Evolutionary conservation across 2,888 invertebrate species (phyloP).

Genomic region (Chromoteleia sp.): DNA sequence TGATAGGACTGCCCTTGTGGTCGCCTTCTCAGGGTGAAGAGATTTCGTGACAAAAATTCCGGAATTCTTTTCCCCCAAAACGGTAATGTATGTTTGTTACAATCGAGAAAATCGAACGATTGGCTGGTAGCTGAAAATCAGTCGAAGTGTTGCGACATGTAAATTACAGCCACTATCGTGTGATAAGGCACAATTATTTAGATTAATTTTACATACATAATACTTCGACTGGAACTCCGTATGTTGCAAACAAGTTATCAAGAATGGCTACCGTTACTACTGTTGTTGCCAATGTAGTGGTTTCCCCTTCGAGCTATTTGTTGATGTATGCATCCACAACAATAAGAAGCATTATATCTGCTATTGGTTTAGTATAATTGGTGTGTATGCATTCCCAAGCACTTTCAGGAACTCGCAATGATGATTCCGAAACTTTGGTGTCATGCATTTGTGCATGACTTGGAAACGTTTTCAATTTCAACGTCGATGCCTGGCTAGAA

Average conservation of each 20-base stretch:
- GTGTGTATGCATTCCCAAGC: slow-evolving; percentile 40
- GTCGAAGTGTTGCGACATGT: no score
- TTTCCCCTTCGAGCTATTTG: slow-evolving; percentile 14
- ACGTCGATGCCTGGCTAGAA: slow-evolving; percentile 55
- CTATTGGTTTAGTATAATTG: slow-evolving; percentile 43
- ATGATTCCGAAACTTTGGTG: slow-evolving; percentile 40
- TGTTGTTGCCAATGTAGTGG: slow-evolving; percentile 19
- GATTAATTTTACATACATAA: no score
- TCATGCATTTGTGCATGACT: slow-evolving; percentile 34
- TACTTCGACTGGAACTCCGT: no score
- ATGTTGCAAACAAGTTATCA: slow-evolving; percentile 19
- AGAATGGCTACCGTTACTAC: slow-evolving; percentile 15
- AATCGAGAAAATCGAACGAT: no score
- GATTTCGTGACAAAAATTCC: no score
- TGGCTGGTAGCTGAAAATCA: no score
- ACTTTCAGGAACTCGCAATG: slow-evolving; percentile 53
- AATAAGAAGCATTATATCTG: slow-evolving; percentile 14
- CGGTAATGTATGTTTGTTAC: no score
- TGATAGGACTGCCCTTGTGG: no score
- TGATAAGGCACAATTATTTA: no score
- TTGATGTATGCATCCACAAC: slow-evolving; percentile 25
- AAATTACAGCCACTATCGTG: no score
- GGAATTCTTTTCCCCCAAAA: no score
- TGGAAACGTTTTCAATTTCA: slow-evolving; percentile 42
- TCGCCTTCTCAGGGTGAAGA: no score